These are phyloP conservation scores for Osmoderma eremita DNA, from an alignment of 2,888 invertebrate species.

Conservation along the genomic window DNA sequence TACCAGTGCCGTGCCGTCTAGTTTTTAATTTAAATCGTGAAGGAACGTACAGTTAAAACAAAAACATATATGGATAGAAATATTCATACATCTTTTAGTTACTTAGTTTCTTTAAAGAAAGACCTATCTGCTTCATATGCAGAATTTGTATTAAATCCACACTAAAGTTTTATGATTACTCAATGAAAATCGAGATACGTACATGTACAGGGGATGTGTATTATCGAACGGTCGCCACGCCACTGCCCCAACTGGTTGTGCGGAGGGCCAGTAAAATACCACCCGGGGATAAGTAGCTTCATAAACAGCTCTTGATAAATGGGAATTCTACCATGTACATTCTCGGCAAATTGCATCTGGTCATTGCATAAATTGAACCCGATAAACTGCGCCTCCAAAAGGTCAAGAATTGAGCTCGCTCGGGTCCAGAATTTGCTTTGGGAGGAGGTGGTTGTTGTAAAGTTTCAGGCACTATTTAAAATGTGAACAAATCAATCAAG, in stretches of 20 bases:
- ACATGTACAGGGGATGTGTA: not conserved
- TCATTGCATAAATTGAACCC: constrained; percentile 63
- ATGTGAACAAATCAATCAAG: no score
- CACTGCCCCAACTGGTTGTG: constrained; percentile 46
- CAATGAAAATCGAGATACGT: not conserved
- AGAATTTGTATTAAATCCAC: no score
- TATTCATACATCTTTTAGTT: no score
- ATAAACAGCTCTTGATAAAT: constrained; percentile 62
- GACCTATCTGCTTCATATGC: no score
- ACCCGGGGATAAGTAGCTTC: constrained; percentile 61
- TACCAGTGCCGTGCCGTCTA: constrained; percentile 44
- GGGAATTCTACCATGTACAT: constrained; percentile 63
- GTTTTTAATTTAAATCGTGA: not conserved
- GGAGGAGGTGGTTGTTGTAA: no score
- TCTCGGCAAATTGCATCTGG: constrained; percentile 63
- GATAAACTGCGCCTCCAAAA: constrained; percentile 56
- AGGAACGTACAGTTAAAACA: not conserved
- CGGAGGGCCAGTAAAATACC: constrained; percentile 52
- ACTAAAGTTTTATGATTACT: not conserved
- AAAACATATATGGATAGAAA: not conserved
- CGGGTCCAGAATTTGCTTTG: constrained; percentile 3
- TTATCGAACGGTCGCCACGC: constrained; percentile 40
- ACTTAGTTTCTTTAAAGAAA: no score
- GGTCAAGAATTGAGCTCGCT: constrained; percentile 42
- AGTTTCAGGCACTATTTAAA: no score